phyloP scores from a whole-genome alignment of 2,797 vertebrate genomes.

The Muraenolepis orangiensis region DNA sequence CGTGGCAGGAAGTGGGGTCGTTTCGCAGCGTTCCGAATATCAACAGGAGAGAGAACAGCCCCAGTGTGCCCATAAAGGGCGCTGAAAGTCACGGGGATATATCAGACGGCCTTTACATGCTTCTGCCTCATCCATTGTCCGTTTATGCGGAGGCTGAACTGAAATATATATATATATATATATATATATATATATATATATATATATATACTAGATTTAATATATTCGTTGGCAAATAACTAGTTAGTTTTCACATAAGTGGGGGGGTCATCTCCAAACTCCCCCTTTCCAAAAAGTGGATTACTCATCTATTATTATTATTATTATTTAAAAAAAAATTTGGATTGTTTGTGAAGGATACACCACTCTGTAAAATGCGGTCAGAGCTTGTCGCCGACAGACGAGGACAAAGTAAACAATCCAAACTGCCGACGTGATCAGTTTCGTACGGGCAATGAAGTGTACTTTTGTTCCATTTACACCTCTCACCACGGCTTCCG shows the following conservation, averaged over 20 bases:
- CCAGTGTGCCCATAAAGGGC: no score
- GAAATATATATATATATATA: no score
- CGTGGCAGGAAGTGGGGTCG: neutral
- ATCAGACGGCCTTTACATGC: neutral
- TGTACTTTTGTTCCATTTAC: conserved; percentile 99
- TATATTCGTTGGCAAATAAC: neutral
- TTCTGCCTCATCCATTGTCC: neutral
- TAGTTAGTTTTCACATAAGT: neutral
- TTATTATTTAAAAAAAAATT: neutral
- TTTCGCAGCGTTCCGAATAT: neutral
- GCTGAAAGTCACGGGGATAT: neutral
- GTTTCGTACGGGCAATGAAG: conserved; percentile 99
- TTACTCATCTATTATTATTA: no score
- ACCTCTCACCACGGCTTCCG: conserved; percentile 99
- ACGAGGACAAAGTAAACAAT: conserved; percentile 94
- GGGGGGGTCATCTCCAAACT: neutral
- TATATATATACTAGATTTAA: neutral
- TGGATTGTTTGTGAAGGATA: neutral
- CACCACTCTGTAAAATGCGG: conserved; percentile 89
- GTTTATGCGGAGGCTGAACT: neutral
- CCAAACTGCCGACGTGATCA: conserved; percentile 99
- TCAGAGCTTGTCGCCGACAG: conserved; percentile 89
- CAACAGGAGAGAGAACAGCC: no score
- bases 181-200: no score
- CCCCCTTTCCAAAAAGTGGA: neutral